Evolutionary conservation across 1,140 invertebrate species (phyloP).

Genomic region (Geopemphigus sp.): DNA sequence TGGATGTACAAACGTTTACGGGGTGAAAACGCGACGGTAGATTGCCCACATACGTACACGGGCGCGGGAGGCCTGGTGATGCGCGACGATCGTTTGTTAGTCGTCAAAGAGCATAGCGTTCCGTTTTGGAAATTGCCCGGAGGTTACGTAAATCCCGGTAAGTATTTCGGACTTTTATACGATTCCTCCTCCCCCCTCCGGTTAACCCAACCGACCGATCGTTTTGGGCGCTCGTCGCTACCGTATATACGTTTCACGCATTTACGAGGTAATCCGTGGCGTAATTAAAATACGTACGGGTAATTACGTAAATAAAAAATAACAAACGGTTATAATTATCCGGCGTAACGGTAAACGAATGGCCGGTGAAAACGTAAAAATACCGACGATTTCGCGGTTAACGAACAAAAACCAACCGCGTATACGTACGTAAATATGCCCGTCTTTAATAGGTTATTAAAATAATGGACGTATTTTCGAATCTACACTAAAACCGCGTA

Average conservation of each 20-base stretch:
- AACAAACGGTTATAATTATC: slow-evolving; percentile 17
- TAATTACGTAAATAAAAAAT: background rate
- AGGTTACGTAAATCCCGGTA: slow-evolving; percentile 83
- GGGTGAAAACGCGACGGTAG: slow-evolving; percentile 9
- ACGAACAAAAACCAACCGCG: background rate
- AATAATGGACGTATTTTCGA: background rate
- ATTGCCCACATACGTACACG: slow-evolving; percentile 22
- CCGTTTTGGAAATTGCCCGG: slow-evolving; percentile 86
- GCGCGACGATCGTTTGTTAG: slow-evolving; percentile 40
- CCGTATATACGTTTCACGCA: slow-evolving; percentile 8
- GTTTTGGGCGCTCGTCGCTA: too few relatives aligned
- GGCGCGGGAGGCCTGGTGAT: slow-evolving; percentile 37
- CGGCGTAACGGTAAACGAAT: background rate
- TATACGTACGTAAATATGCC: too few relatives aligned
- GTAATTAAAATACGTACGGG: background rate
- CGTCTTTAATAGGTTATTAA: background rate
- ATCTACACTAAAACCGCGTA: background rate
- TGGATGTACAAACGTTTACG: slow-evolving; percentile 47
- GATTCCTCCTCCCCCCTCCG: background rate
- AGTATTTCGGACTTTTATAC: slow-evolving; percentile 39
- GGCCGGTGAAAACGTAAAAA: background rate
- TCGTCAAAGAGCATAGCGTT: slow-evolving; percentile 50
- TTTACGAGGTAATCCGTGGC: slow-evolving; percentile 27
- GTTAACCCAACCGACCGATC: too few relatives aligned
- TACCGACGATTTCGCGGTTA: background rate